phyloP scores from a whole-genome alignment of 2,113 vertebrate genomes.

The Acrocephalus kingi region DNA sequence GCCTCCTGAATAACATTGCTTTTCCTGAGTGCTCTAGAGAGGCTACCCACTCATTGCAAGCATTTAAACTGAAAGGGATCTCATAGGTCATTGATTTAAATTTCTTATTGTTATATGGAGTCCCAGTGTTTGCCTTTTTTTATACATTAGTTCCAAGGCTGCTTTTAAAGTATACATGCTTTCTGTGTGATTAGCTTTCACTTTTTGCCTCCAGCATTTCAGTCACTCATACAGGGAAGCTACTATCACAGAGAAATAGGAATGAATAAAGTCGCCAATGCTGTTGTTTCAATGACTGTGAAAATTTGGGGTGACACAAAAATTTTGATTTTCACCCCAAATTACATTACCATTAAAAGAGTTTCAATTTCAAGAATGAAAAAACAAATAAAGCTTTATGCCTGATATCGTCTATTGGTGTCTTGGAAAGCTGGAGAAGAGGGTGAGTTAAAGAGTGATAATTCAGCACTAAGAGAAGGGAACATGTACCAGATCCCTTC shows the following conservation, averaged over 20 bases:
- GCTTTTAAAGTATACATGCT: neutral
- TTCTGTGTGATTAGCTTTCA: neutral
- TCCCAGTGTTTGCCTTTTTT: neutral
- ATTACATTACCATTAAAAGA: neutral
- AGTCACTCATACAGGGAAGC: neutral
- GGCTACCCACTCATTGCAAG: neutral
- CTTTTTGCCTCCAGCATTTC: neutral
- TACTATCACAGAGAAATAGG: neutral
- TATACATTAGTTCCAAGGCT: accelerated
- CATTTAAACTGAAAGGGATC: neutral
- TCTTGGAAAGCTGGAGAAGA: neutral
- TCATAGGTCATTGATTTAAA: neutral
- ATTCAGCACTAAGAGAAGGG: neutral
- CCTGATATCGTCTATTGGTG: accelerated
- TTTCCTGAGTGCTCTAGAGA: neutral
- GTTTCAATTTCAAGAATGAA: neutral
- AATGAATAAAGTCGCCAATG: neutral
- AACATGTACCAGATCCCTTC: accelerated
- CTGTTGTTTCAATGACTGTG: neutral
- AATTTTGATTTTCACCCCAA: neutral
- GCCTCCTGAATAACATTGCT: neutral
- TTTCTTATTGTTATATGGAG: neutral
- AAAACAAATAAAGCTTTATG: neutral
- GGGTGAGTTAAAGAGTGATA: neutral
- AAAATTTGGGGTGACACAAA: neutral